Conservation (phyloP, 2,113 vertebrate genomes). For the Thymallus thymallus region DNA sequence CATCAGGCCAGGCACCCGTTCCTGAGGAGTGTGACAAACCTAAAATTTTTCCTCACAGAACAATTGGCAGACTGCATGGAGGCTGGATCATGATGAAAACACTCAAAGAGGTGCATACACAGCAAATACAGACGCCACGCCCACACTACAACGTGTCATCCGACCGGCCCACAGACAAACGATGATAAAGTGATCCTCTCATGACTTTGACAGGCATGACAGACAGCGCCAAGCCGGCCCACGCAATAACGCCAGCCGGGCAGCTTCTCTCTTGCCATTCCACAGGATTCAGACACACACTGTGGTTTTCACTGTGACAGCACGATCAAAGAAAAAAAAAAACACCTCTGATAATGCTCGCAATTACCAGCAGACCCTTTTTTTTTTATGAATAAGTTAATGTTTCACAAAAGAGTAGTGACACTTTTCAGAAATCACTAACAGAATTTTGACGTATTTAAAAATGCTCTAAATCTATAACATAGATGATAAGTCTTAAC, state of each 20-base stretch:
- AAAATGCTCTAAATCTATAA: no score
- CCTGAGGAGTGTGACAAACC: slow-evolving; percentile 41
- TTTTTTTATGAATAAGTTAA: slow-evolving; percentile 52
- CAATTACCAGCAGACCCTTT: slow-evolving; percentile 49
- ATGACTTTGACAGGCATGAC: slow-evolving; percentile 81
- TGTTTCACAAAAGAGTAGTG: background rate
- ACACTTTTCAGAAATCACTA: background rate
- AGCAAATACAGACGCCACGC: slow-evolving; percentile 74
- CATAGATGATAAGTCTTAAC: no score
- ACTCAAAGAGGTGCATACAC: slow-evolving; percentile 58
- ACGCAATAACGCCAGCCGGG: slow-evolving; percentile 88
- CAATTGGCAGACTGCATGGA: slow-evolving; percentile 44
- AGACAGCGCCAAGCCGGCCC: slow-evolving; percentile 80
- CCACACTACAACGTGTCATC: slow-evolving; percentile 73
- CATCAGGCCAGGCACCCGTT: slow-evolving; percentile 24
- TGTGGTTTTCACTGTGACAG: slow-evolving; percentile 49
- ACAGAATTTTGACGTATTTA: background rate
- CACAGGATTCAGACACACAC: background rate
- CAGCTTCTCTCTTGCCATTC: slow-evolving; percentile 47
- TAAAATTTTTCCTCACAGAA: slow-evolving; percentile 17
- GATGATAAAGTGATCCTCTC: slow-evolving; percentile 97
- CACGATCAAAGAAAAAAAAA: slow-evolving; percentile 60
- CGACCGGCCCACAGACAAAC: slow-evolving; percentile 85
- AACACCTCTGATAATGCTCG: slow-evolving; percentile 39
- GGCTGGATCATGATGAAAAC: slow-evolving; percentile 60